Conservation (phyloP, 2,888 invertebrate genomes). For the Lordiphosa andalusiaca region DNA sequence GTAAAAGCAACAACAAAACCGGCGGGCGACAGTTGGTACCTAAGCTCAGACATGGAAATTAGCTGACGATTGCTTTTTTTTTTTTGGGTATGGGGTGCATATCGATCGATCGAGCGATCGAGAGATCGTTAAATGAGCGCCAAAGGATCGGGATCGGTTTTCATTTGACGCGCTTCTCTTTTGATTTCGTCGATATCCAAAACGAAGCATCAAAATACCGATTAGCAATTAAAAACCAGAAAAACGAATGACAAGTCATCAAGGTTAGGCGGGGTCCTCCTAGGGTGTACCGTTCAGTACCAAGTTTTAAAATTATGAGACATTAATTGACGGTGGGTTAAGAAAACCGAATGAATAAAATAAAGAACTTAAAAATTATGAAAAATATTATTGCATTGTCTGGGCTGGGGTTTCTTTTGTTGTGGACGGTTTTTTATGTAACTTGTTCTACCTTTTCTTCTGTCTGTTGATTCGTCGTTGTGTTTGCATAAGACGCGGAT, state of each 20-base stretch:
- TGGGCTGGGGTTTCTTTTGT: constrained; percentile 40
- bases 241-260: constrained; percentile 57
- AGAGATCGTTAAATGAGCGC: constrained; percentile 64
- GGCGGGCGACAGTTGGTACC: constrained; percentile 36
- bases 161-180: constrained; percentile 64
- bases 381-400: constrained; percentile 75
- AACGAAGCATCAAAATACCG: constrained; percentile 58
- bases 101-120: constrained; percentile 6
- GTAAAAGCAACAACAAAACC: constrained; percentile 42
- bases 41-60: constrained; percentile 62
- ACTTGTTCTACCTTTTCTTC: constrained; percentile 28
- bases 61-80: constrained; percentile 53
- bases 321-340: constrained; percentile 74
- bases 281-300: constrained; percentile 22
- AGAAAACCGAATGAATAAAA: constrained; percentile 4
- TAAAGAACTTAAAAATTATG: constrained; percentile 64
- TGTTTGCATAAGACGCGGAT: too few species aligned
- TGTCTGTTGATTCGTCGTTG: background rate
- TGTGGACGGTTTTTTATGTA: constrained; percentile 55
- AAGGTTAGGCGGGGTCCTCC: constrained; percentile 25
- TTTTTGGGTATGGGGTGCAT: constrained; percentile 9
- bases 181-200: constrained; percentile 34
- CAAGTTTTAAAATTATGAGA: constrained; percentile 71
- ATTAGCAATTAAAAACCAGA: constrained; percentile 64
- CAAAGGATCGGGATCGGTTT: constrained; percentile 61